Evolutionary conservation across 2,888 invertebrate species (phyloP).

Genomic region (Trissonchulus latispiculum): DNA sequence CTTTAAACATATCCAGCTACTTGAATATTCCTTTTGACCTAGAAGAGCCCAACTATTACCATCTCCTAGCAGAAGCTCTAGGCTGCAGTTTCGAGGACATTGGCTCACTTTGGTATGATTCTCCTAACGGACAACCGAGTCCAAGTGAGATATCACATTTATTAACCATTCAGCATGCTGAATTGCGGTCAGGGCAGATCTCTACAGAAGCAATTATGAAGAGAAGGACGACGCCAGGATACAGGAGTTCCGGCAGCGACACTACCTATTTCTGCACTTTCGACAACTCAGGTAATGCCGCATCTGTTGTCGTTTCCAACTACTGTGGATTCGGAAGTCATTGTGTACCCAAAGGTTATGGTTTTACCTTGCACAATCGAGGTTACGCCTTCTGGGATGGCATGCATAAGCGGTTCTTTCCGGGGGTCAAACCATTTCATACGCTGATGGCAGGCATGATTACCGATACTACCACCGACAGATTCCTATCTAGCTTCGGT

Average conservation of each 20-base stretch:
- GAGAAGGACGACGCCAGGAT: neutral
- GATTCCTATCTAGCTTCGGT: slow-evolving; percentile 8
- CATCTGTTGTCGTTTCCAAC: slow-evolving; percentile 18
- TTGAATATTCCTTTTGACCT: neutral
- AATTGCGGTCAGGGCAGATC: neutral
- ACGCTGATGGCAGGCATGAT: slow-evolving; percentile 22
- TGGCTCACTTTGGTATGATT: neutral
- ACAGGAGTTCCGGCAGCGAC: neutral
- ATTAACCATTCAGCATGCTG: neutral
- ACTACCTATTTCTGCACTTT: slow-evolving; percentile 19
- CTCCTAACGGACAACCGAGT: neutral
- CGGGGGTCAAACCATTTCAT: neutral
- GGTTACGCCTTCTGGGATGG: slow-evolving; percentile 14
- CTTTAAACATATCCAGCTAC: slow-evolving; percentile 6
- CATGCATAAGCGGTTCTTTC: neutral
- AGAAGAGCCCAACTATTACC: neutral
- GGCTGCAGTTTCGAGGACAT: neutral
- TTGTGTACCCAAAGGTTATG: slow-evolving; percentile 18
- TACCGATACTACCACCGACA: neutral
- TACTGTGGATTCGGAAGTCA: slow-evolving; percentile 15
- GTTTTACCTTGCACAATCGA: slow-evolving; percentile 22
- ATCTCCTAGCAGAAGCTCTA: neutral
- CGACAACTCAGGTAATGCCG: slow-evolving; percentile 17
- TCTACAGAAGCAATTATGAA: neutral
- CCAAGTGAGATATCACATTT: neutral